phyloP scores from a whole-genome alignment of 2,888 invertebrate species.

The Morinoia aosen region DNA sequence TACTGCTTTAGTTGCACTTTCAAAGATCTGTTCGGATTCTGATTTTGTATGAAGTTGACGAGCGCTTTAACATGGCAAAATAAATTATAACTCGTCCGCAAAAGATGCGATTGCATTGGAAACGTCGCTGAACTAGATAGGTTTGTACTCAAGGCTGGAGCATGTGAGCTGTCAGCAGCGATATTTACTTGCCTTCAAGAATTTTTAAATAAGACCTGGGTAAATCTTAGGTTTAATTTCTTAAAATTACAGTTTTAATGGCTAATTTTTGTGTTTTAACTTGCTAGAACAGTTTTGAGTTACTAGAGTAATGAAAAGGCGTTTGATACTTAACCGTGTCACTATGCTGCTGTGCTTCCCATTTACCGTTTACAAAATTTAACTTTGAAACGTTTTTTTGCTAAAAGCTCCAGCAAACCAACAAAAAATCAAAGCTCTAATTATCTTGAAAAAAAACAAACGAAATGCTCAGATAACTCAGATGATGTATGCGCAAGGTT shows the following conservation, averaged over 20 bases:
- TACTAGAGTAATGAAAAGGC: too few relatives aligned
- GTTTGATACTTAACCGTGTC: too few relatives aligned
- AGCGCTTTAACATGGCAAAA: background rate
- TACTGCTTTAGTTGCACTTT: background rate
- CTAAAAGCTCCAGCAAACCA: too few relatives aligned
- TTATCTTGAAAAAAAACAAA: too few relatives aligned
- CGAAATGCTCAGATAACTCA: too few relatives aligned
- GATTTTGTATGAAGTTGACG: background rate
- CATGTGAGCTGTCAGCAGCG: background rate
- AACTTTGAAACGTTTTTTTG: too few relatives aligned
- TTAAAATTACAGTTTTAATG: background rate
- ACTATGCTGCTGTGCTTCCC: too few relatives aligned
- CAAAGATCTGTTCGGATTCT: background rate
- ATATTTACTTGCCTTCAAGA: background rate
- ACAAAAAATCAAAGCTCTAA: too few relatives aligned
- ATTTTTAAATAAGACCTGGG: background rate
- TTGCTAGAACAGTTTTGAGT: too few relatives aligned
- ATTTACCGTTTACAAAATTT: too few relatives aligned
- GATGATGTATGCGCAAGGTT: too few relatives aligned
- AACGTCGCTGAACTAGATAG: background rate
- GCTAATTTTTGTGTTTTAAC: background rate
- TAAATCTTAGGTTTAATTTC: background rate
- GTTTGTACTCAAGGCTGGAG: background rate
- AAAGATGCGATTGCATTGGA: background rate
- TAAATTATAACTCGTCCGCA: background rate